Conservation (phyloP, 2,797 vertebrate genomes). For the Esox lucius region DNA sequence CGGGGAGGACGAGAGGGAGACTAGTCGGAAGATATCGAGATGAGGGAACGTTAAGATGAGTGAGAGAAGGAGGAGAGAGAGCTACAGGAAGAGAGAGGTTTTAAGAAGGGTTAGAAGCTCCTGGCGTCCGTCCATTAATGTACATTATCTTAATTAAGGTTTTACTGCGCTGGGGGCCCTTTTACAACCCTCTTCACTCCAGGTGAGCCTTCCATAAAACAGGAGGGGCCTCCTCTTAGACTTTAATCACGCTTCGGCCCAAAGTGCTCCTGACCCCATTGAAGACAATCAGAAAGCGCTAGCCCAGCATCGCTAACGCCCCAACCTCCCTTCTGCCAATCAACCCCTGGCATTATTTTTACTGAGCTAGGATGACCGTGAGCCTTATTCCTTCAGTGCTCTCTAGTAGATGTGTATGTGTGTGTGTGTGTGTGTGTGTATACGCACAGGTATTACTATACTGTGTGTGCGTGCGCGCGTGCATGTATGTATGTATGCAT, state of each 20-base stretch:
- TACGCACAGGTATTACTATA: too few species aligned
- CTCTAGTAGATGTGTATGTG: background rate
- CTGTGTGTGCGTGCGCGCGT: too few species aligned
- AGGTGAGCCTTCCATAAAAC: background rate
- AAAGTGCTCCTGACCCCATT: background rate
- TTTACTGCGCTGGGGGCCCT: background rate
- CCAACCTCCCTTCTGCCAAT: background rate
- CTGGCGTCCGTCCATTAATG: background rate
- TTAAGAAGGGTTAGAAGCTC: background rate
- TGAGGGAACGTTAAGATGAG: slow-evolving; percentile 33
- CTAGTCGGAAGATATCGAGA: slow-evolving; percentile 2
- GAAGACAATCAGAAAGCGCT: background rate
- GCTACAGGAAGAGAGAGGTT: background rate
- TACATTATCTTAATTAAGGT: background rate
- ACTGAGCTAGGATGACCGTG: background rate
- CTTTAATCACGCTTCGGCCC: background rate
- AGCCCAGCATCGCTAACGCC: too few species aligned
- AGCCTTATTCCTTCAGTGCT: background rate
- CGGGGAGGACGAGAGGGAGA: slow-evolving; percentile 4
- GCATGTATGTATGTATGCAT: background rate
- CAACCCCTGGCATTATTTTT: background rate
- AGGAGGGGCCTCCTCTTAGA: background rate
- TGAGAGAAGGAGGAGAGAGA: slow-evolving; percentile 42
- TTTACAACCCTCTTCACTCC: background rate
- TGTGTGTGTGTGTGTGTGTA: background rate